Conservation (phyloP, 2,888 invertebrate species). For the Sarcophaga carnaria region DNA sequence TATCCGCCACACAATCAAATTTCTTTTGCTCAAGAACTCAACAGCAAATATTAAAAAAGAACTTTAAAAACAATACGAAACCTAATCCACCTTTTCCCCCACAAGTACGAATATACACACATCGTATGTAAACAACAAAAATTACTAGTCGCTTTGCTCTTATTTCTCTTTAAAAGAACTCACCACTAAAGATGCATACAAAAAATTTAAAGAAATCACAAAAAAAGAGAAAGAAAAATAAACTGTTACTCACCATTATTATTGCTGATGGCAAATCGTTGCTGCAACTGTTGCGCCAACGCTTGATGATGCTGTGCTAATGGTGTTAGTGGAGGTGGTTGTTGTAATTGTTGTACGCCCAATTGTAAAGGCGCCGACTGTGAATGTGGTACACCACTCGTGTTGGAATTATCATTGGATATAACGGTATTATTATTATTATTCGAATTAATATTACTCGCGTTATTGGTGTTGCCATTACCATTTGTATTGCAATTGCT, state of each 20-base stretch:
- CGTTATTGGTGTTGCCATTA: conserved; percentile 67
- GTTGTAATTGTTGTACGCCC: conserved; percentile 70
- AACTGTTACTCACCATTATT: conserved; percentile 80
- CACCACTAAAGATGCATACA: not conserved
- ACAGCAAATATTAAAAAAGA: no score
- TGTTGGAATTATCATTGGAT: conserved; percentile 58
- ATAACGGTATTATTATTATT: conserved; percentile 38
- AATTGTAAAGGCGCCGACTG: conserved; percentile 81
- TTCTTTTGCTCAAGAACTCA: no score
- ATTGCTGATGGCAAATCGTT: conserved; percentile 83
- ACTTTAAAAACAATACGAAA: no score
- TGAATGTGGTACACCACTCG: conserved; percentile 79
- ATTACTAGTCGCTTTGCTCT: no score
- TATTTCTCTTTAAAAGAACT: no score
- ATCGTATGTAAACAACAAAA: no score
- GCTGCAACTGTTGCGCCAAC: conserved; percentile 85
- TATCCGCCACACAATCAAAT: no score
- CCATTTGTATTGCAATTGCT: conserved; percentile 40
- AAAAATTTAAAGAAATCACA: not conserved
- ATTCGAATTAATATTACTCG: conserved; percentile 52
- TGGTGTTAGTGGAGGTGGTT: conserved; percentile 79
- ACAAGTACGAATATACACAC: no score
- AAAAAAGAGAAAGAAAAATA: conserved; percentile 13
- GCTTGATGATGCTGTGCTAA: conserved; percentile 85
- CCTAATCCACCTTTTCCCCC: no score